Evolutionary conservation across 2,113 vertebrate genomes (phyloP), one percentile per base, ranked within the genome.

Genomic region (Callocephalon fimbriatum): DNA sequence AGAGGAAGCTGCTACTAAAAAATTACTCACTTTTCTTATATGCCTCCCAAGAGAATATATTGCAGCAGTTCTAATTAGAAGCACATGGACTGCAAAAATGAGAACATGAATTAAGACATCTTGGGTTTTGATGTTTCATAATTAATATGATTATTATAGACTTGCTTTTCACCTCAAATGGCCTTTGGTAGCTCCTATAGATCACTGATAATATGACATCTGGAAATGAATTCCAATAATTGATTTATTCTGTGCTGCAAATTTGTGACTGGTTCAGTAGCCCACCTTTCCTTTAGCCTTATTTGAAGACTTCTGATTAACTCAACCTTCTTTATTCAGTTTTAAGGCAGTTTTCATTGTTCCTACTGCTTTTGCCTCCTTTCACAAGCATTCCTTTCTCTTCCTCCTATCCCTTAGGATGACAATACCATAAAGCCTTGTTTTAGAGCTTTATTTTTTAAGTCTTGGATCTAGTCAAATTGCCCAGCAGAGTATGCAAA

Each of bases 61-160:
- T 88, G 42, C 72, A 88, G 50, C 53, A 91, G 32, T 92, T 97
- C 32, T 89, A 93, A 96, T 76, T 83, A 96, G 71, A 70, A 74
- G 15, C 53, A 67, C 90, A 48, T 61, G 71, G 56, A 79, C 61
- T 70, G 38, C 72, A 95, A 93, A 91, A 95, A 93, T 83, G 90
- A 93, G 68, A 84, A 71, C 73, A 42, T 17, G 44, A 91, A 85
- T 84, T 51, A 80, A 91, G 73, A 95, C 45, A 21, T 76, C 53
- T 48, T 62, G 59, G 48, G 71, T 94, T 93, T 94, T 88, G 75
- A 90, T 81, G 84, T 86, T 88, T 93, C 67, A 58, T 94, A 94
- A 94, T 96, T 95, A 82, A 77, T 71, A 82, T 79, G 23, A 70
- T 93, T 90, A 90, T 96, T 90, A 86, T 56, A 89, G 62, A 71